Evolutionary conservation across 2,797 vertebrate species (phyloP), one percentile per base, ranked within the genome.

Genomic region (Neosilurus hyrtlii): DNA sequence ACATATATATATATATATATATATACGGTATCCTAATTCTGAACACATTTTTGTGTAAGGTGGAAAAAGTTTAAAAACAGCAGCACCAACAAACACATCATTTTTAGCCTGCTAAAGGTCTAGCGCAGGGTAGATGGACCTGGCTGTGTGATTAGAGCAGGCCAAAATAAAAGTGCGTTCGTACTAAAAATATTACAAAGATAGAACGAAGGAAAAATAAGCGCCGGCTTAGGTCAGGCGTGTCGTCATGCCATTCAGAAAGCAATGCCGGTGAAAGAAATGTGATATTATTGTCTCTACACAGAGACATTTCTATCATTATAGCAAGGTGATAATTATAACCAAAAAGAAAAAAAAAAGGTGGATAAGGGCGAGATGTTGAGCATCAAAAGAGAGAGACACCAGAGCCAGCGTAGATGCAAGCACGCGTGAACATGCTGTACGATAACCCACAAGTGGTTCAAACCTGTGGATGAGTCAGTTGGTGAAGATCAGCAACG

Each of bases 351-450:
- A 68, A n/a, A 56, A 74, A 75, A 35, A 61, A 35, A 61, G 51
- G 24, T 74, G 56, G 35, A 35, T 24, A 56, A 9, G 77, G 57
- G 73, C 5, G 52, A 82, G 59, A 63, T 18, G 26, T 65, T 52
- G 75, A 86, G 86, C 81, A 86, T 82, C 79, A 87, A 86, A 85
- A 76, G n/a, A 82, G 67, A 63, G 65, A 49, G 70, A 51, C 66
- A 61, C 70, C 35, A 75, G 43, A 82, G 67, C 35, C 78, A 63
- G 88, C 91, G 88, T 80, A 86, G 82, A 86, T 81, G 80, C 63
- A 35, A 79, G 54, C 54, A 78, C n/a, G 18, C 52, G 37, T 71
- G 67, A 80, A 81, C 79, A 43, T 82, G 67, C 57, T 82, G 74
- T 84, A 79, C 68, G 82, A 86, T 84, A 66, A 74, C 63, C 68